Conservation (phyloP, 1,140 invertebrate genomes). For the Camponotus vicinus region DNA sequence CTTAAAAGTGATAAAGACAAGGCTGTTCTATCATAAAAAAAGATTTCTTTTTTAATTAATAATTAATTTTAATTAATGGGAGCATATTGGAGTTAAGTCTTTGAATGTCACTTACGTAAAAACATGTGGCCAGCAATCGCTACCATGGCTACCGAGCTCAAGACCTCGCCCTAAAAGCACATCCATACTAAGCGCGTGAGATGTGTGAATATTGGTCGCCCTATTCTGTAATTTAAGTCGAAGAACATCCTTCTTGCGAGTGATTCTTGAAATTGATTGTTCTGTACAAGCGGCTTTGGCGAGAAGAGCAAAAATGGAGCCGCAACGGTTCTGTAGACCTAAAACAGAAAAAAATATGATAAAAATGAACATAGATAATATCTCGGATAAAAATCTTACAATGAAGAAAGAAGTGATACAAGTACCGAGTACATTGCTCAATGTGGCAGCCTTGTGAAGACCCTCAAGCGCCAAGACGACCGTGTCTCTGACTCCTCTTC, state of each 20-base stretch:
- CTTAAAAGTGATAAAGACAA: too few relatives aligned
- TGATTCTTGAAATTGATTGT: constrained; percentile 85
- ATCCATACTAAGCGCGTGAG: constrained; percentile 96
- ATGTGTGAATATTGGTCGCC: constrained; percentile 92
- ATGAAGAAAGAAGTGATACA: not conserved
- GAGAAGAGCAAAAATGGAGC: constrained; percentile 92
- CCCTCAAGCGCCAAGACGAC: constrained; percentile 94
- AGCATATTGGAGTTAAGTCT: not conserved
- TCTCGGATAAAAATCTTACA: not conserved
- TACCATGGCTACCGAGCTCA: constrained; percentile 95
- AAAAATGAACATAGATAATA: not conserved
- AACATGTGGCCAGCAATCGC: constrained; percentile 97
- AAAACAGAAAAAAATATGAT: constrained; percentile 66
- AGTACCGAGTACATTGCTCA: constrained; percentile 90
- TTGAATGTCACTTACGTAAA: constrained; percentile 89
- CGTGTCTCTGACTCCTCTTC: constrained; percentile 89
- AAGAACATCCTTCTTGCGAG: constrained; percentile 84
- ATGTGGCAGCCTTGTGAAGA: constrained; percentile 93
- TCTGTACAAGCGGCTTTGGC: constrained; percentile 92
- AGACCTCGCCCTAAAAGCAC: constrained; percentile 93
- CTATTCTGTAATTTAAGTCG: constrained; percentile 84
- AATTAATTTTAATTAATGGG: too few relatives aligned
- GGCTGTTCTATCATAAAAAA: too few relatives aligned
- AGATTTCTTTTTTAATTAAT: not conserved
- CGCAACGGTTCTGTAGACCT: constrained; percentile 94